phyloP scores from a whole-genome alignment of 1,140 invertebrate genomes.

The Hylaeus volcanicus region DNA sequence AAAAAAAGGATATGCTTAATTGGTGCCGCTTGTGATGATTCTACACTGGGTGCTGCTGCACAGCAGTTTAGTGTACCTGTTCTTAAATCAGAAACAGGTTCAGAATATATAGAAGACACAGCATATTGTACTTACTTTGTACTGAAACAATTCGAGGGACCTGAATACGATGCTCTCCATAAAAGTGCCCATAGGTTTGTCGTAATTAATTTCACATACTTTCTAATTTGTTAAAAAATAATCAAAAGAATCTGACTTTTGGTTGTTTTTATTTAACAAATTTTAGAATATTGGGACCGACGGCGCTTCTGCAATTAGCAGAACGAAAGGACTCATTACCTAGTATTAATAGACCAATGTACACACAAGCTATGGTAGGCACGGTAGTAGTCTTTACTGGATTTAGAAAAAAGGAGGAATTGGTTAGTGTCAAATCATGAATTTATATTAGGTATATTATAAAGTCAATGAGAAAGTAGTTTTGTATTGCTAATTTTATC shows the following conservation, averaged over 20 bases:
- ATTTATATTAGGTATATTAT: slow-evolving; percentile 15
- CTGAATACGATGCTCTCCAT: slow-evolving; percentile 84
- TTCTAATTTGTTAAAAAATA: neutral
- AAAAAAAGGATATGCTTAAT: slow-evolving; percentile 84
- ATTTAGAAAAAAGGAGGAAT: slow-evolving; percentile 92
- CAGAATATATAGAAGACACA: slow-evolving; percentile 82
- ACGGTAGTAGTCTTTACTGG: slow-evolving; percentile 94
- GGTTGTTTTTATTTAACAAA: slow-evolving; percentile 41
- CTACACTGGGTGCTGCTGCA: slow-evolving; percentile 81
- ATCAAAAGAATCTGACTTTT: slow-evolving; percentile 29
- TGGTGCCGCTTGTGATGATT: slow-evolving; percentile 81
- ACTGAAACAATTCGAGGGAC: slow-evolving; percentile 85
- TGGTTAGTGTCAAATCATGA: slow-evolving; percentile 82
- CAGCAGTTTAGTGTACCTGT: slow-evolving; percentile 85
- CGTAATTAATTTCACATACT: slow-evolving; percentile 3
- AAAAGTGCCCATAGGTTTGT: slow-evolving; percentile 84
- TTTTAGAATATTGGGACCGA: slow-evolving; percentile 87
- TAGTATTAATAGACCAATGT: slow-evolving; percentile 89
- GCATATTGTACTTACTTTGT: slow-evolving; percentile 86
- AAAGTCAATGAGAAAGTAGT: slow-evolving; percentile 10
- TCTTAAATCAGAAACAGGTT: slow-evolving; percentile 83
- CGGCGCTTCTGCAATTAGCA: slow-evolving; percentile 88
- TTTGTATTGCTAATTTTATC: slow-evolving; percentile 43
- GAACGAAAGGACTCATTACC: slow-evolving; percentile 85
- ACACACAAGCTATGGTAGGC: slow-evolving; percentile 91